These are phyloP conservation scores for Carposina sasakii DNA, from an alignment of 1,140 invertebrate species.

Conservation along the genomic window DNA sequence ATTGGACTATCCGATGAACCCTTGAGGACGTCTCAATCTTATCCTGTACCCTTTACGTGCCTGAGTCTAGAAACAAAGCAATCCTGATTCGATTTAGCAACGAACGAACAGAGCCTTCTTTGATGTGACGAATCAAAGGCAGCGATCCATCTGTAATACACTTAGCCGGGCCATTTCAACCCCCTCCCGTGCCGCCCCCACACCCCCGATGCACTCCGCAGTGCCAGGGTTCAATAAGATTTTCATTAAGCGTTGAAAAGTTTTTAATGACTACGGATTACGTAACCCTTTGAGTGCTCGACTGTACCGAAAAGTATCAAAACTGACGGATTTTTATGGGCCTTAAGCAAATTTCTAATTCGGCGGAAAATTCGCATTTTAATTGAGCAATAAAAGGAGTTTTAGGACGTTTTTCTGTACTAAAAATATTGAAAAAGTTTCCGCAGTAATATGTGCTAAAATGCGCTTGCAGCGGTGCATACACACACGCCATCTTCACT, in stretches of 20 bases:
- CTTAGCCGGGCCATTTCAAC: constrained; percentile 61
- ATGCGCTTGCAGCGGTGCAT: too few species aligned
- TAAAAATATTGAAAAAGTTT: too few species aligned
- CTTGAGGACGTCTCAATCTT: too few species aligned
- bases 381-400: too few species aligned
- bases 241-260: constrained; percentile 67
- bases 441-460: too few species aligned
- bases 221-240: constrained; percentile 54
- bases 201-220: constrained; percentile 39
- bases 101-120: constrained; percentile 49
- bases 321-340: too few species aligned
- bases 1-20: not conserved
- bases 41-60: constrained; percentile 42
- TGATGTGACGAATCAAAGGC: constrained; percentile 69
- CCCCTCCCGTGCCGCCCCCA: constrained; percentile 19
- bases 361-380: too few species aligned
- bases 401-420: too few species aligned
- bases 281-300: constrained; percentile 13
- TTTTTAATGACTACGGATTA: constrained; percentile 61
- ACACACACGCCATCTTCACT: too few species aligned
- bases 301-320: not conserved
- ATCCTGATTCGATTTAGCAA: constrained; percentile 54
- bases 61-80: constrained; percentile 53
- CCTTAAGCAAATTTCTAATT: too few species aligned
- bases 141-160: constrained; percentile 66